Conservation (phyloP, 2,113 vertebrate species). For the Microcebus tavaratra region DNA sequence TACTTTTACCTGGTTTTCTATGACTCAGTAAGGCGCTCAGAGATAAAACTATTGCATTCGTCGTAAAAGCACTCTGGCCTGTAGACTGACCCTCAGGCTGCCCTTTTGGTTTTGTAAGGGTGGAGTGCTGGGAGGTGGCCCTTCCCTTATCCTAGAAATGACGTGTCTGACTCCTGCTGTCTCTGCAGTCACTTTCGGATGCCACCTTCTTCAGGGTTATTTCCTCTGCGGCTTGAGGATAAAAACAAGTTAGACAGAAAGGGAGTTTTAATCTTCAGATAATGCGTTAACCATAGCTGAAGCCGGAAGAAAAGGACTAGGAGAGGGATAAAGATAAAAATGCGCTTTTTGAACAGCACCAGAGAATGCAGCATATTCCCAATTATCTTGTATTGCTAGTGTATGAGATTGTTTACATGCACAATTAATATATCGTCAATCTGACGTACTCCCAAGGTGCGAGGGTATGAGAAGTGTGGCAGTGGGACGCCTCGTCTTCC, state of each 20-base stretch:
- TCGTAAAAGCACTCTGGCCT: not conserved
- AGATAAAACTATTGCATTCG: constrained; percentile 65
- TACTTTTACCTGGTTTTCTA: constrained; percentile 65
- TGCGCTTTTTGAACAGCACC: constrained; percentile 74
- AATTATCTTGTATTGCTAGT: constrained; percentile 80
- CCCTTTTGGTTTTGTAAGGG: constrained; percentile 36
- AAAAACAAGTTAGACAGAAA: constrained; percentile 55
- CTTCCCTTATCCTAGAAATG: constrained; percentile 67
- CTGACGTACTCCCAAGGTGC: constrained; percentile 76
- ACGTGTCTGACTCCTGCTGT: constrained; percentile 48
- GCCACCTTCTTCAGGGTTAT: constrained; percentile 54
- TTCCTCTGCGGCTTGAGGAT: constrained; percentile 77
- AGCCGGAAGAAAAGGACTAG: constrained; percentile 78
- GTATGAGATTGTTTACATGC: constrained; percentile 81
- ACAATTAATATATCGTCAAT: constrained; percentile 78
- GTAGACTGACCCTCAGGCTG: not conserved
- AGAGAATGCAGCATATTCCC: constrained; percentile 78
- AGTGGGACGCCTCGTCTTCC: constrained; percentile 71
- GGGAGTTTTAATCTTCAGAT: constrained; percentile 79
- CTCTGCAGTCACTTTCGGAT: constrained; percentile 55
- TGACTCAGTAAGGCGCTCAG: constrained; percentile 67
- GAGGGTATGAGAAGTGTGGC: constrained; percentile 71
- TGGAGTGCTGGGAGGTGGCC: constrained; percentile 38
- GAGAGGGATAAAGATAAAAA: constrained; percentile 42
- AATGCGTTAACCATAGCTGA: constrained; percentile 66